phyloP scores from a whole-genome alignment of 1,140 invertebrate species.

The Bombus sibiricus region DNA sequence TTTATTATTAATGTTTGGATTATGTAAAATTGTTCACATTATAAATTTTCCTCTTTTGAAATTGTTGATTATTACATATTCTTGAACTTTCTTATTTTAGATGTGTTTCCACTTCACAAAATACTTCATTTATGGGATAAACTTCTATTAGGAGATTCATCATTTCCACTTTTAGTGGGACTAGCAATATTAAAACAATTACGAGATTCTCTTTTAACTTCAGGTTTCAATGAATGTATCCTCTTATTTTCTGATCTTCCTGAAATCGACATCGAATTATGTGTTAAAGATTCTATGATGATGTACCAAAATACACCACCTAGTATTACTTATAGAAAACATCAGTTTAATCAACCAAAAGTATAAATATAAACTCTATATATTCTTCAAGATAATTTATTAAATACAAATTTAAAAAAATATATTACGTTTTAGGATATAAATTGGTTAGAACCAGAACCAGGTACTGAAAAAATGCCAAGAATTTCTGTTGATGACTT shows the following conservation, averaged over 20 bases:
- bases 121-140: conserved; percentile 99
- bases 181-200: conserved; percentile 96
- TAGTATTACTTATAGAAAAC: conserved; percentile 93
- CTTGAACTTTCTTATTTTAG: conserved; percentile 82
- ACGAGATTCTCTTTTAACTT: conserved; percentile 91
- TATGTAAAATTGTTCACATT: conserved; percentile 5
- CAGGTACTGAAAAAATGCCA: conserved; percentile 83
- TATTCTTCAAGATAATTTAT: conserved; percentile 17
- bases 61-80: conserved; percentile 2
- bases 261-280: conserved; percentile 97
- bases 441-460: conserved; percentile 82
- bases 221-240: conserved; percentile 99
- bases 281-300: conserved; percentile 93
- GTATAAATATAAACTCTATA: conserved; percentile 62
- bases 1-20: conserved; percentile 17
- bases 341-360: conserved; percentile 84
- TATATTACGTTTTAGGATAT: conserved; percentile 84
- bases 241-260: conserved; percentile 98
- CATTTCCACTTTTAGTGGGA: conserved; percentile 97
- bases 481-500: conserved; percentile 94
- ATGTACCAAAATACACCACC: conserved; percentile 94
- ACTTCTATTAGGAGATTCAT: conserved; percentile 94
- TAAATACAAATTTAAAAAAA: conserved; percentile 33
- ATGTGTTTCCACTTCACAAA: conserved; percentile 99
- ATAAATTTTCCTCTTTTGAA: neutral